Evolutionary conservation across 2,113 vertebrate species (phyloP).

Genomic region (Thomomys bottae): DNA sequence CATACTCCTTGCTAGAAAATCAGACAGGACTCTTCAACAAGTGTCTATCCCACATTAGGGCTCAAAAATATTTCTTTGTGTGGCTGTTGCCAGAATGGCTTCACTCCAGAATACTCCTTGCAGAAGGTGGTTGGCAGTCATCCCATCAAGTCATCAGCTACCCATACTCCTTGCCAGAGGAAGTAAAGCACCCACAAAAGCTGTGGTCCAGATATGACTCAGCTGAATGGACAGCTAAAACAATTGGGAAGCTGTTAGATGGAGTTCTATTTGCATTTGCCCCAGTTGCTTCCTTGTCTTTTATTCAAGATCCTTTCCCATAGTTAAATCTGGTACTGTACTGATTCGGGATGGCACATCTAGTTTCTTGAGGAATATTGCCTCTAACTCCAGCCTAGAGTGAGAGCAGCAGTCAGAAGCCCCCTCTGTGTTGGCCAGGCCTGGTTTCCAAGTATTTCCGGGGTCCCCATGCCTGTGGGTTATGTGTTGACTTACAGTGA

Average conservation of each 20-base stretch:
- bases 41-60: neutral
- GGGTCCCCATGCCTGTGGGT: neutral
- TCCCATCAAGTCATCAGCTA: constrained; percentile 18
- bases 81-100: constrained; percentile 8
- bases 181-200: constrained; percentile 45
- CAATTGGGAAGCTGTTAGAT: neutral
- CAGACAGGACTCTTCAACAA: constrained; percentile 22
- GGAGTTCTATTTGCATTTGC: neutral
- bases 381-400: neutral
- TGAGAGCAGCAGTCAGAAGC: neutral
- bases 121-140: constrained; percentile 8
- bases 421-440: neutral
- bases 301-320: neutral
- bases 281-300: neutral
- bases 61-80: neutral
- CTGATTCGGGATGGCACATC: neutral
- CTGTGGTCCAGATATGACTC: constrained; percentile 18
- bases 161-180: constrained; percentile 59
- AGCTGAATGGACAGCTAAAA: neutral
- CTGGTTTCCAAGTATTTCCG: neutral
- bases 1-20: neutral
- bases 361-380: neutral
- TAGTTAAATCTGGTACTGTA: neutral
- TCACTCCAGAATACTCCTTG: constrained; percentile 25
- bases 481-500: constrained; percentile 87